Conservation (phyloP, 2,113 vertebrate genomes). For the Pongo abelii region DNA sequence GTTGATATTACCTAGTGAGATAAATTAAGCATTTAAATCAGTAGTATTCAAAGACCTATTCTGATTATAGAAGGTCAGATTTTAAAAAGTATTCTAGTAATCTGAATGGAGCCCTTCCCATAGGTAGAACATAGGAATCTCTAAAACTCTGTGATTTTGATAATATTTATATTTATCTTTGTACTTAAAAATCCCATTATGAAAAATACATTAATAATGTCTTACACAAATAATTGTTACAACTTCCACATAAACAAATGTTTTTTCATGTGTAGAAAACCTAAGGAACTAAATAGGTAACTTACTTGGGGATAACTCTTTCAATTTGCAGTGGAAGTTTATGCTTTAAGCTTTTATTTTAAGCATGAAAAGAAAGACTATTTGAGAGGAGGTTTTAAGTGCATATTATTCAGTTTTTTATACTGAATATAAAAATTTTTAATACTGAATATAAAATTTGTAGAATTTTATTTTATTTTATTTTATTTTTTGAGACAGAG, state of each 20-base stretch:
- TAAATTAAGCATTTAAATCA: slow-evolving; percentile 41
- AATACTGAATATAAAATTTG: too few relatives aligned
- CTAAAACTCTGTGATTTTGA: not conserved
- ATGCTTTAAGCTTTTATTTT: not conserved
- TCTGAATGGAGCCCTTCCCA: not conserved
- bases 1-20: slow-evolving; percentile 16
- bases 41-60: not conserved
- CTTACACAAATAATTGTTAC: not conserved
- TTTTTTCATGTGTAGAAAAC: slow-evolving; percentile 24
- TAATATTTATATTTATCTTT: not conserved
- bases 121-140: not conserved
- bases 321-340: slow-evolving; percentile 1
- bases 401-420: not conserved
- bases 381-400: not conserved
- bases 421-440: not conserved
- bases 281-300: not conserved
- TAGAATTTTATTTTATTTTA: not conserved
- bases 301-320: not conserved
- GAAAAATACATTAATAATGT: not conserved
- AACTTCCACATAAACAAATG: not conserved
- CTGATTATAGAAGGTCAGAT: not conserved
- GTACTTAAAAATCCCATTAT: slow-evolving; percentile 11
- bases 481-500: too few relatives aligned
- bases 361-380: not conserved
- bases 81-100: not conserved